Percentiles rank a stretch among this genome's conserved stretches.
Evolutionary conservation across 2,797 vertebrate genomes (phyloP).

Genomic region (Cirrhinus mrigala): DNA sequence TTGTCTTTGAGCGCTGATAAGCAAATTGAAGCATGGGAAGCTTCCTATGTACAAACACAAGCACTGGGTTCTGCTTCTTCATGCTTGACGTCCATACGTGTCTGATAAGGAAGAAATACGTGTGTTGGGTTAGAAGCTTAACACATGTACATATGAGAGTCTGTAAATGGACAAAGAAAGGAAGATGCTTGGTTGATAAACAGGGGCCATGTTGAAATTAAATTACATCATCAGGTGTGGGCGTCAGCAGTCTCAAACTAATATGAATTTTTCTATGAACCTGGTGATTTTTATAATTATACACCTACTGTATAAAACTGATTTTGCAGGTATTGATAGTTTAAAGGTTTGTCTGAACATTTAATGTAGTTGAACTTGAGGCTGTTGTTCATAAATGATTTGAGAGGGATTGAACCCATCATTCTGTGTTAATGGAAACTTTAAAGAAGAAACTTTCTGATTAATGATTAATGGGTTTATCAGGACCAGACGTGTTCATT

Average conservation of each 20-base stretch:
- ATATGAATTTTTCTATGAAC: slow-evolving; percentile 20
- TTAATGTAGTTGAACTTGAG: background rate
- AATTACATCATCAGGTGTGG: slow-evolving; percentile 39
- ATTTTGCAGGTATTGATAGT: background rate
- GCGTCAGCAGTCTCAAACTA: background rate
- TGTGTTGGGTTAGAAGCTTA: background rate
- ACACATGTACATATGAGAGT: background rate
- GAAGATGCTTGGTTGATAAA: slow-evolving; percentile 34
- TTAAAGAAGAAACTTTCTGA: background rate
- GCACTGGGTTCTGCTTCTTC: background rate
- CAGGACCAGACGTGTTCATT: background rate
- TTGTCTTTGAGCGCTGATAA: background rate
- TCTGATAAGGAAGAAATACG: background rate
- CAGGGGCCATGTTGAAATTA: slow-evolving; percentile 24
- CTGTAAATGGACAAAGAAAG: slow-evolving; percentile 5
- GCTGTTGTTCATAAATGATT: background rate
- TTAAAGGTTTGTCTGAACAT: background rate
- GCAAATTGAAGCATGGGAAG: slow-evolving; percentile 14
- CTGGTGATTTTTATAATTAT: background rate
- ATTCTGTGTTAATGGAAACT: background rate
- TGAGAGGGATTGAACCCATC: background rate
- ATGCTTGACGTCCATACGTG: background rate
- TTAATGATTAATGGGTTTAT: slow-evolving; percentile 22
- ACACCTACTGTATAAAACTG: background rate
- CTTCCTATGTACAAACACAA: background rate